Conservation (phyloP, 2,797 vertebrate genomes). For the Danio choprae region DNA sequence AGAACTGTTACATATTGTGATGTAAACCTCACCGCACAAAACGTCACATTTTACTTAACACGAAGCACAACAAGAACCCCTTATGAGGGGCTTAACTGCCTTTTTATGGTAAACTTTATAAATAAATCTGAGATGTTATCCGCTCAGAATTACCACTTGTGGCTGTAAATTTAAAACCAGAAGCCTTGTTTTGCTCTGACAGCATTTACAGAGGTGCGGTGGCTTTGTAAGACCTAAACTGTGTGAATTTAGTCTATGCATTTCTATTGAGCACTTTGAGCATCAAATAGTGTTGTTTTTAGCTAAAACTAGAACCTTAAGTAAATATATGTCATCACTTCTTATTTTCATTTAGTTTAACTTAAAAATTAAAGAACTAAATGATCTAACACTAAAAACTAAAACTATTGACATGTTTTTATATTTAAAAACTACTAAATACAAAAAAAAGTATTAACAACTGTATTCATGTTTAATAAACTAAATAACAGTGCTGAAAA, state of each 20-base stretch:
- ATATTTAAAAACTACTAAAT: neutral
- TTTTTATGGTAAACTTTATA: neutral
- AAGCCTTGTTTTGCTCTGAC: neutral
- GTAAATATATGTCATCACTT: neutral
- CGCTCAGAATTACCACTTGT: neutral
- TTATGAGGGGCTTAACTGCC: too few relatives aligned
- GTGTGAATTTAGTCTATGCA: neutral
- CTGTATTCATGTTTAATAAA: too few relatives aligned
- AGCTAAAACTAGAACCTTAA: neutral
- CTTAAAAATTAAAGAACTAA: neutral
- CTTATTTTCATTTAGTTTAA: neutral
- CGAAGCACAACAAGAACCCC: too few relatives aligned
- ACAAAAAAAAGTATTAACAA: too few relatives aligned
- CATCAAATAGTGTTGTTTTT: neutral
- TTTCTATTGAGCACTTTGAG: neutral
- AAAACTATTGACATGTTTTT: neutral
- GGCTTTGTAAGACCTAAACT: neutral
- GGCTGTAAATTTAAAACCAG: neutral
- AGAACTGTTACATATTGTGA: too few relatives aligned
- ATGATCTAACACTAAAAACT: neutral
- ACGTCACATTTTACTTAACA: too few relatives aligned
- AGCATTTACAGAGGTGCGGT: neutral
- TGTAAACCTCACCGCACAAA: too few relatives aligned
- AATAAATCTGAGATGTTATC: neutral
- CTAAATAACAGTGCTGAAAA: too few relatives aligned